A percentile compares a stretch with the other conserved stretches of the same genome.
These are phyloP conservation scores for Reticulitermes lucifugus DNA, from an alignment of 2,888 invertebrate genomes.

Conservation along the genomic window DNA sequence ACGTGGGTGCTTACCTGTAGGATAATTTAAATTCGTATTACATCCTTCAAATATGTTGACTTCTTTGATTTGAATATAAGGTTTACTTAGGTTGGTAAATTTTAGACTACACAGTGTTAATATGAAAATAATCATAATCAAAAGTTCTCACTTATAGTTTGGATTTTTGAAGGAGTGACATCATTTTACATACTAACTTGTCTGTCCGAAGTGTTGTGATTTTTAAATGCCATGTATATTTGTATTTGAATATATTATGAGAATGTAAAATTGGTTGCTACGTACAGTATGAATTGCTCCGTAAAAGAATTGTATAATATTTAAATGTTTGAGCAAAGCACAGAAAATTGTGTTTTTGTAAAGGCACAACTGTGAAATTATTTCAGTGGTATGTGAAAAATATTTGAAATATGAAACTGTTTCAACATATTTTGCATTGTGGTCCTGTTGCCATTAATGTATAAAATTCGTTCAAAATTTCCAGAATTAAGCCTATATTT, in stretches of 20 bases:
- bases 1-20: conserved; percentile 40
- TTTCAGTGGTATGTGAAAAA: not conserved
- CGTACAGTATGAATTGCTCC: conserved; percentile 28
- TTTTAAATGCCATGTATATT: conserved; percentile 48
- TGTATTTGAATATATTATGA: conserved; percentile 39
- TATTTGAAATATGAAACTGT: not conserved
- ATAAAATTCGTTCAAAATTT: not conserved
- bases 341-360: not conserved
- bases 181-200: conserved; percentile 41
- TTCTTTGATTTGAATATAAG: conserved; percentile 2
- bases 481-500: not conserved
- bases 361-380: not conserved
- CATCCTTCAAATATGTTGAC: not conserved
- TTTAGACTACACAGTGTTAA: conserved; percentile 18
- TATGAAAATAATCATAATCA: conserved; percentile 4
- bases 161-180: conserved; percentile 30
- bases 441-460: too few species aligned
- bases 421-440: not conserved
- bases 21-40: conserved; percentile 31
- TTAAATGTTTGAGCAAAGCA: conserved; percentile 20
- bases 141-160: conserved; percentile 16
- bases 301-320: conserved; percentile 29
- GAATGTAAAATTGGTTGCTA: conserved; percentile 32
- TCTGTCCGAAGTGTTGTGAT: conserved; percentile 52
- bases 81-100: not conserved